Base-by-base conservation (phyloP, 1,140 invertebrate species). In the Melitaea cinxia region DNA sequence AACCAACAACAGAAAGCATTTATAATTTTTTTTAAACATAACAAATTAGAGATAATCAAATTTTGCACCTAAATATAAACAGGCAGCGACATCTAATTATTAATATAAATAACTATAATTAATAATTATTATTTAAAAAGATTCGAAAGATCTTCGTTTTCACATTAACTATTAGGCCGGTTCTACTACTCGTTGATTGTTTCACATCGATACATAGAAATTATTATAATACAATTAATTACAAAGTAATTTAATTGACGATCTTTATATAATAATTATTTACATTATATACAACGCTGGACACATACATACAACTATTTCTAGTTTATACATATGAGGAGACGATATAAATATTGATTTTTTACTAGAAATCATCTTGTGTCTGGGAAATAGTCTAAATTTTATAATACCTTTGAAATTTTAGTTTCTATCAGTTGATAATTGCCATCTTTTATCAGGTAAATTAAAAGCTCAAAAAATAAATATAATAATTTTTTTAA, bases 121-220 rank as follows among this genome's bases (percentile, higher is more conserved):
- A 61, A 50, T 57, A 52, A 56, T 21, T 21, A 42, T 55, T 62
- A 57, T 12, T 30, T 15, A 26, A 23, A 39, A 39, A 56, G n/a
- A 47, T 24, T 67, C 67, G 66, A 70, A 64, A 69, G 42, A 56
- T 54, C 42, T 63, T 69, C 59, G 63, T 61, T 47, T 39, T 23
- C 55, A 33, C 60, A 57, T 72, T 83, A 82, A 78, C 52, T 81
- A 86, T 86, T 86, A 86, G 83, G 83, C 83, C 83, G 83, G 80
- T 86, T 50, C 67, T 61, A 85, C 83, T 86, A 86, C 83, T 86
- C 83, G 83, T 83, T 84, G 83, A 63, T 42, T 62, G 21, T 30
- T 56, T 65, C 50, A 23, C 47, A 59, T 53, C 39, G 19, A 50
- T 45, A 42, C 23, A 5, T 58, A 30, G 9, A 47, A 28, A 50